Base-by-base conservation (phyloP, 2,888 invertebrate species). In the Drosophila mimica region DNA sequence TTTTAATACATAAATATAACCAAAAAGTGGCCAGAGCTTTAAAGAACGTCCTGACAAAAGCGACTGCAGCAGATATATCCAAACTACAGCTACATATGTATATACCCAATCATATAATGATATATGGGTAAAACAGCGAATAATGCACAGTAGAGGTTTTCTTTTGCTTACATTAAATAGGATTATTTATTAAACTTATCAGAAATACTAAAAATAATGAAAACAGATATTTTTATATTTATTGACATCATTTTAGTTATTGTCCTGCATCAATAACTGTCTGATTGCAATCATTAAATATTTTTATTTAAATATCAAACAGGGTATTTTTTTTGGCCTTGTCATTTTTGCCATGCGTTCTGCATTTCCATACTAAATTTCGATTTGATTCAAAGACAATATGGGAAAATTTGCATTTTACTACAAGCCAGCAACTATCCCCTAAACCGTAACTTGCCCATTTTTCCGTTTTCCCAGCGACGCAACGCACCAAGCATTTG, bases 321-420 rank as follows among this genome's bases (percentile, higher is more conserved):
- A 56, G 58, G 31, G 62, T 76, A 70, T 63, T 4, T 2, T 4
- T 1, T 0, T 13, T 20, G 34, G 51, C 4, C 17, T 7, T 5
- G 0, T 13, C 11, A 0, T 17, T 52, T 1, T 11, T 11, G n/a
- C 1, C 7, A 38, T 46, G 36, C 15, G 20, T 36, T 34, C 11
- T 59, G 60, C 46, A 57, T 64, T 66, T 71, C 72, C 66, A 67
- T 63, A 62, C 66, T 61, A 74, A 74, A 81, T 81, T 83, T 77
- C 77, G 81, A 77, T 77, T 72, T 80, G 70, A 66, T 71, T 69
- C 80, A 75, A 79, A 69, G 79, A 82, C 79, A 80, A 75, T 81
- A 64, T 52, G 63, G 70, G 68, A 72, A 74, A 81, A 77, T 74
- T 83, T 81, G 59, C 77, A 76, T 76, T 68, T 72, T 64, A 56